These are phyloP conservation scores for Neosalanx taihuensis DNA, from an alignment of 2,797 vertebrate genomes.

Conservation along the genomic window DNA sequence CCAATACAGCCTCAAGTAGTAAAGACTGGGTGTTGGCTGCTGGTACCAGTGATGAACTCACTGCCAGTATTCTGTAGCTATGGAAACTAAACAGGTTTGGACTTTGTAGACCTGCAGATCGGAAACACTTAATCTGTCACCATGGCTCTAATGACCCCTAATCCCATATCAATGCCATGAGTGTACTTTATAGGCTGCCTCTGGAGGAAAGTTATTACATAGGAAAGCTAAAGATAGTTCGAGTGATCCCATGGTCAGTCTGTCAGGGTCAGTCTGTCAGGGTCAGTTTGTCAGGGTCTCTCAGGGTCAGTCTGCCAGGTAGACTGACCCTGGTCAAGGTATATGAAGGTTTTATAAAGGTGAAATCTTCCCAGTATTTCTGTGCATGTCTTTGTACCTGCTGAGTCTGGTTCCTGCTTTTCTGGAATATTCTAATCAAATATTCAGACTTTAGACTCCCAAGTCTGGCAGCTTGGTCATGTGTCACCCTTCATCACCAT, in stretches of 20 bases:
- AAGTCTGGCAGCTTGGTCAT: slow-evolving; percentile 17
- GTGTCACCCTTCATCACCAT: slow-evolving; percentile 12
- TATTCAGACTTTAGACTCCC: not conserved
- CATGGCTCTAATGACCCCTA: not conserved
- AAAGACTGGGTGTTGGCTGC: not conserved
- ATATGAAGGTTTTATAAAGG: too few relatives aligned
- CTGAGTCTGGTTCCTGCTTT: slow-evolving; percentile 1
- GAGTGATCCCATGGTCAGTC: slow-evolving; percentile 12
- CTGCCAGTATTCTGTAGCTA: not conserved
- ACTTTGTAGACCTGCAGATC: not conserved
- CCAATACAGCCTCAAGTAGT: not conserved
- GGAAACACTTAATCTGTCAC: not conserved
- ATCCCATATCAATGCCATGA: not conserved
- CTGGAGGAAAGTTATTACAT: slow-evolving; percentile 14
- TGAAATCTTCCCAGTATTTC: not conserved
- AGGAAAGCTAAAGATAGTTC: slow-evolving; percentile 29
- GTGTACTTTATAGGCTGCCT: not conserved
- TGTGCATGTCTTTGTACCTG: slow-evolving; percentile 15
- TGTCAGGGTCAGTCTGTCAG: too few relatives aligned
- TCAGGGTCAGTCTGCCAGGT: too few relatives aligned
- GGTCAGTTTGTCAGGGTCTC: too few relatives aligned
- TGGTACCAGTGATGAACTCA: not conserved
- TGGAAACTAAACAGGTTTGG: not conserved
- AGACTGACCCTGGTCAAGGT: too few relatives aligned
- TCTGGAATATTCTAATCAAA: not conserved